Conservation (phyloP, 2,797 vertebrate species). For the Mareca strepera region DNA sequence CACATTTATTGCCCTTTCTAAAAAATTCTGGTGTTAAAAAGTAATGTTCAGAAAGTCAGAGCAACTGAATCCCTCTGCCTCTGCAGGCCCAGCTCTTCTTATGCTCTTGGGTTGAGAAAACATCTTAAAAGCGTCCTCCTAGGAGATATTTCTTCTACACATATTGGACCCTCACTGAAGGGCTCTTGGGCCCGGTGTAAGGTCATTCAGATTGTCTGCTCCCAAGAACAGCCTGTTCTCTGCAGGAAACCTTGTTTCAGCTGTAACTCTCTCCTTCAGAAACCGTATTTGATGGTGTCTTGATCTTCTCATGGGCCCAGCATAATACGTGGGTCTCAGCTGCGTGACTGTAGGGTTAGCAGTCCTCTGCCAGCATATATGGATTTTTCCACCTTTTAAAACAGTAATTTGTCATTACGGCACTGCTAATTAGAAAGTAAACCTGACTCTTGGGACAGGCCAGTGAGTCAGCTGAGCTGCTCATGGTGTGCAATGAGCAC, state of each 20-base stretch:
- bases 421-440: neutral
- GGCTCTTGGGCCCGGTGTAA: neutral
- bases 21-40: conserved; percentile 53
- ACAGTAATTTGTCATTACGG: neutral
- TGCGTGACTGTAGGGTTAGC: neutral
- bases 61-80: conserved; percentile 29
- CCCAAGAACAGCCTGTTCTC: conserved; percentile 36
- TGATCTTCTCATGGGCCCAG: neutral
- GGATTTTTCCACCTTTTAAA: neutral
- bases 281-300: neutral
- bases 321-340: neutral
- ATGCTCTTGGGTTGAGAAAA: neutral
- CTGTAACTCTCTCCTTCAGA: conserved; percentile 14
- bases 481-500: accelerated
- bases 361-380: neutral
- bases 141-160: neutral
- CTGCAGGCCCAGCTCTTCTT: neutral
- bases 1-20: conserved; percentile 65
- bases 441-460: neutral
- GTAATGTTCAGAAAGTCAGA: neutral
- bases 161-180: neutral
- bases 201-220: neutral
- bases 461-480: neutral
- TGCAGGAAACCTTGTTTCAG: neutral
- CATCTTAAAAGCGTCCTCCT: neutral